Evolutionary conservation across 1,140 invertebrate species (phyloP).

Genomic region (Drosophila mojavensis): DNA sequence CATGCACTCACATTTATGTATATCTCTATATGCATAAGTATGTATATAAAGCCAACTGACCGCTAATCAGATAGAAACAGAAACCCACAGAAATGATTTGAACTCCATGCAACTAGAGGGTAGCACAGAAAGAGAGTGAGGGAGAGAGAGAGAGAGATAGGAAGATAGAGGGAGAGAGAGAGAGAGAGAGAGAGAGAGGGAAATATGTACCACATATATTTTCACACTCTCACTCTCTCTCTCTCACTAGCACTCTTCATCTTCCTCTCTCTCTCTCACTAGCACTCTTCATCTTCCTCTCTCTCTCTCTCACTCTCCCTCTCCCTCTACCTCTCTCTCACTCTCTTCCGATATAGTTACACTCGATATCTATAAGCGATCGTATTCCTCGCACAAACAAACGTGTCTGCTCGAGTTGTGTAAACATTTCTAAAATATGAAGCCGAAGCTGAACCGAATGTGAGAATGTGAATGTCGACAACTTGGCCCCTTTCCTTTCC

Average conservation of each 20-base stretch:
- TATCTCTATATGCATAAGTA: not conserved
- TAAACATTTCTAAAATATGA: conserved; percentile 12
- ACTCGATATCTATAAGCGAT: conserved; percentile 59
- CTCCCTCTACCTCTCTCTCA: not conserved
- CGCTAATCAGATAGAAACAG: conserved; percentile 13
- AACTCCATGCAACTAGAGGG: not conserved
- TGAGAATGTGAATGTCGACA: not conserved
- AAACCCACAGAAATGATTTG: not conserved
- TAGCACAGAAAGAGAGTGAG: not conserved
- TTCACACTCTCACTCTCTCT: not conserved
- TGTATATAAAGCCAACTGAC: conserved; percentile 3
- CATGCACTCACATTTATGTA: not conserved
- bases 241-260: not conserved
- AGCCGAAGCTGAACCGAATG: not conserved
- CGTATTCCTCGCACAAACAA: conserved; percentile 58
- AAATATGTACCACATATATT: not conserved
- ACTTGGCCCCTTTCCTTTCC: not conserved
- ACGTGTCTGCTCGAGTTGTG: conserved; percentile 19
- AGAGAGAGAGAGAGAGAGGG: not conserved
- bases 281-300: not conserved
- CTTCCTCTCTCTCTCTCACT: not conserved
- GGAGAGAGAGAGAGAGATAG: not conserved
- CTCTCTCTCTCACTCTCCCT: not conserved
- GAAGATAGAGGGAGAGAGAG: not conserved
- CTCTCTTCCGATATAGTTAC: not conserved